Evolutionary conservation across 2,113 vertebrate species (phyloP), one percentile per base, ranked within the genome.

Genomic region (Poeciliopsis retropinna): DNA sequence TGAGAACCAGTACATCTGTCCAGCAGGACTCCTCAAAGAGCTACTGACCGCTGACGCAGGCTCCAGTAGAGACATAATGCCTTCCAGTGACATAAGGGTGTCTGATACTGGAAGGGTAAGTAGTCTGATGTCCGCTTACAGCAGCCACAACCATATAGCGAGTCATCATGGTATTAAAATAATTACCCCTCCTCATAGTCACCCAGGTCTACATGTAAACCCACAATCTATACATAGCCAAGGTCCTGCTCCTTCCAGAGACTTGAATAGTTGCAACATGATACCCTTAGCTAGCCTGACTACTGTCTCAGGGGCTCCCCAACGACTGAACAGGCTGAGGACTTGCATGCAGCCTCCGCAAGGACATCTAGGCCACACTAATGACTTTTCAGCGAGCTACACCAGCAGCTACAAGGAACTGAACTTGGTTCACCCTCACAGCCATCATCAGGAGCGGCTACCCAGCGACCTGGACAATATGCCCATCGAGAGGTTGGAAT

Each of bases 391-490:
- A n/a, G 88, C 94, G 60, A 93, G 91, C 0, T 96, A 95, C 0
- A 79, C 70, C 85, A 97, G 95, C 0, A 95, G 96, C 87, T 97
- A 97, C 2, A 94, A 95, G 86, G 94, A 96, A 30, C 90, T 90
- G 73, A 90, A 92, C 92, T 76, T 72, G 75, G 86, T 85, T 91
- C 90, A 94, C 81, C 84, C 90, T 84, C 83, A 85, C 9, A 31
- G 82, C 44, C 87, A 88, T 54, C 96, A 96, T 89, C 97, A 96
- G 86, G 98, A 99, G 90, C 95, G 95, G 90, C 95, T 99, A 83
- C 98, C 98, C 19, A 99, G 98, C 79, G 98, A 99, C 94, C 95
- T 99, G 93, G 97, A 99, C 30, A 97, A 96, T 90, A 94, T 99
- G 96, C 94, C 96, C 60, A 95, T 99, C n/a, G 97, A 99, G 90